Evolutionary conservation across 2,888 invertebrate species (phyloP).

Genomic region (Pherbina coryleti): DNA sequence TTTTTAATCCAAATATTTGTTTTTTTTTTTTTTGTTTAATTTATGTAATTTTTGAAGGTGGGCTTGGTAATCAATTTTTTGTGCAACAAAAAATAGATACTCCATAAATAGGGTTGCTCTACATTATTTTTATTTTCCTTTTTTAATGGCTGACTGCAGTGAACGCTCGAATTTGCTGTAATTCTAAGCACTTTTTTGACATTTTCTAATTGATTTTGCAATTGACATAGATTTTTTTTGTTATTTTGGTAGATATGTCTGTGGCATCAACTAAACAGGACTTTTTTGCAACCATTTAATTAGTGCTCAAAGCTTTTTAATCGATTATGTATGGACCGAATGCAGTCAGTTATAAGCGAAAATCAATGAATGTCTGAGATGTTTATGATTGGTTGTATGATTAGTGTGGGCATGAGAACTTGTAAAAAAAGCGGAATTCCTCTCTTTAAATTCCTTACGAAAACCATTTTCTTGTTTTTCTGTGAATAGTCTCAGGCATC

Average conservation of each 20-base stretch:
- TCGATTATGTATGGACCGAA: slow-evolving; percentile 20
- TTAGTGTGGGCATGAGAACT: too few species aligned
- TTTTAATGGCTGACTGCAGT: not conserved
- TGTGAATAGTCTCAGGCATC: too few species aligned
- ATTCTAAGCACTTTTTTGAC: slow-evolving; percentile 2
- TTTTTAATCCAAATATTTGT: too few species aligned
- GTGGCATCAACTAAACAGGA: not conserved
- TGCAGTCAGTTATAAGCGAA: slow-evolving; percentile 13
- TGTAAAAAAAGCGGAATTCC: too few species aligned
- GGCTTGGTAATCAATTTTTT: not conserved
- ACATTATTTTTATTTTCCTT: not conserved
- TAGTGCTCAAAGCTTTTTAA: slow-evolving; percentile 21
- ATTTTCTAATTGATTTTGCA: slow-evolving; percentile 3
- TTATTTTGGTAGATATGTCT: not conserved
- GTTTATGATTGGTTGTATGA: not conserved
- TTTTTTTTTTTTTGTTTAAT: not conserved
- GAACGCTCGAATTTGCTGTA: not conserved
- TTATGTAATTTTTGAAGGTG: not conserved
- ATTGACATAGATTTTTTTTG: not conserved
- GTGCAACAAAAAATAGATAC: not conserved
- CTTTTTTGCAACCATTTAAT: slow-evolving; percentile 2
- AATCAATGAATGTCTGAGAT: slow-evolving; percentile 39
- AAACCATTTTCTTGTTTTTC: too few species aligned
- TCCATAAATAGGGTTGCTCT: too few species aligned
- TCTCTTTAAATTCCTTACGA: too few species aligned